Conservation (phyloP, 2,888 invertebrate genomes). For the Dichetophora obliterata region DNA sequence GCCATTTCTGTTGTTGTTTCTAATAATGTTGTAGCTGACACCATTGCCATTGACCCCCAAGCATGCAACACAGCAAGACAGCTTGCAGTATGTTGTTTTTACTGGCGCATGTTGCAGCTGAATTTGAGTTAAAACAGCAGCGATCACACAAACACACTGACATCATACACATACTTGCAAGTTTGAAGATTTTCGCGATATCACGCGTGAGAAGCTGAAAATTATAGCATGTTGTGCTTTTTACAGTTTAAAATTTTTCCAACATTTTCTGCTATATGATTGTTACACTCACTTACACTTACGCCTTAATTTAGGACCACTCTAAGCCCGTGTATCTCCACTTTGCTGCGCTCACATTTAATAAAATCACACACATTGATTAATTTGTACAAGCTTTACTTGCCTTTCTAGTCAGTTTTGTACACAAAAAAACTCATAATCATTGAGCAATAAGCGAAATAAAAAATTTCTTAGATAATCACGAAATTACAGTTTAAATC, state of each 20-base stretch:
- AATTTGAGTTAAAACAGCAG: neutral
- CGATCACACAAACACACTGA: neutral
- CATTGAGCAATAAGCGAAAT: no score
- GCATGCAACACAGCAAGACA: constrained; percentile 22
- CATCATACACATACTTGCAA: neutral
- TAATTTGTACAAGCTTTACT: neutral
- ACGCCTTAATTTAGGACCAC: no score
- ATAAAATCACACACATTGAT: neutral
- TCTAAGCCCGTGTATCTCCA: no score
- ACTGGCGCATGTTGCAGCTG: neutral
- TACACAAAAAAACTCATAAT: no score
- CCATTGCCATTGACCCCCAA: constrained; percentile 51
- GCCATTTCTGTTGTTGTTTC: constrained; percentile 10
- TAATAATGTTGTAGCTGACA: constrained; percentile 45
- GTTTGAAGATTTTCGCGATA: constrained; percentile 17
- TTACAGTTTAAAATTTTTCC: neutral
- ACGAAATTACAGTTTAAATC: no score
- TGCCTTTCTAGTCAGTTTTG: neutral
- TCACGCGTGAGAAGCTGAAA: constrained; percentile 26
- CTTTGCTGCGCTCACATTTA: neutral
- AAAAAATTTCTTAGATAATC: no score
- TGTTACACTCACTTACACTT: neutral
- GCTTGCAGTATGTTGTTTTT: neutral
- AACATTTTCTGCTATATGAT: neutral
- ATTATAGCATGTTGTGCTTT: neutral